Percentiles rank a stretch among this genome's conserved stretches.
phyloP scores from a whole-genome alignment of 2,113 vertebrate species.

The Petaurus breviceps region DNA sequence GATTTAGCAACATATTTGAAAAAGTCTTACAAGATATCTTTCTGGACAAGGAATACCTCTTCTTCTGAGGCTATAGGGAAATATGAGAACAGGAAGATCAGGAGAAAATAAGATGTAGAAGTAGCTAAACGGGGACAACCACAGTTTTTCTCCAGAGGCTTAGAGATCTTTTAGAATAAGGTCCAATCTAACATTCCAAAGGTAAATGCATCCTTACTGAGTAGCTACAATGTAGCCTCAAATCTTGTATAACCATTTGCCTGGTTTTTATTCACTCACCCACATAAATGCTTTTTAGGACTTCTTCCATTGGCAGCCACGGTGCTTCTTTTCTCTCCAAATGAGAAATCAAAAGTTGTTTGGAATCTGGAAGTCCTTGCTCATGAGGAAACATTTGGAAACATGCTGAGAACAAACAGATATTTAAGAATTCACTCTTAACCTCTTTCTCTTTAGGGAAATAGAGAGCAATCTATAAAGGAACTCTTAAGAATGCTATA shows the following conservation, averaged over 20 bases:
- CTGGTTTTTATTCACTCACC: slow-evolving; percentile 36
- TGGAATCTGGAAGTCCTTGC: neutral
- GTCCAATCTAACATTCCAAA: neutral
- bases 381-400: slow-evolving; percentile 11
- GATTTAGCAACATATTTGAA: neutral
- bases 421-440: neutral
- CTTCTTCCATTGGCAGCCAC: slow-evolving; percentile 40
- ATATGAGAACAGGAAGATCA: neutral
- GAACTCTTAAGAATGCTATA: neutral
- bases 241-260: neutral
- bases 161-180: neutral
- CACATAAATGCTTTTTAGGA: neutral
- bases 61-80: neutral
- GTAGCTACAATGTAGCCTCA: neutral
- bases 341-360: slow-evolving; percentile 38
- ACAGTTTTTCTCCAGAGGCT: neutral
- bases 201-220: neutral
- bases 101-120: neutral
- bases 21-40: neutral
- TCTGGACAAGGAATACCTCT: neutral
- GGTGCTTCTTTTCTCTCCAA: slow-evolving; percentile 69
- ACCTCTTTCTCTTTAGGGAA: neutral
- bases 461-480: neutral
- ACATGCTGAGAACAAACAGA: neutral
- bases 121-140: neutral